Percentiles rank a stretch among this genome's conserved stretches.
These are phyloP conservation scores for Aproaerema taeniolella DNA, from an alignment of 2,888 invertebrate genomes.

Conservation along the genomic window DNA sequence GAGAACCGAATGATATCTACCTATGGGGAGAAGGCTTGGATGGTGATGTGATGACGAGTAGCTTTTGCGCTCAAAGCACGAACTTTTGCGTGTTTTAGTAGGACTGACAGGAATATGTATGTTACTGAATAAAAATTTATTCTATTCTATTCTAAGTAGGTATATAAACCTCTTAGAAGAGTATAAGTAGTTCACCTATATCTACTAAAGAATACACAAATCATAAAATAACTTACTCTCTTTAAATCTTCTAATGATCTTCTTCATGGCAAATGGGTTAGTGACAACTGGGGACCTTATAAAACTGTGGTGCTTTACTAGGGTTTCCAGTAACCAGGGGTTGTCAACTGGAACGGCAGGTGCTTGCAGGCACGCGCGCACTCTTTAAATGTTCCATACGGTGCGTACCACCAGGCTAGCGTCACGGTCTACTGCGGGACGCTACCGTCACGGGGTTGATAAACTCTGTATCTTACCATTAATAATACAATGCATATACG, in stretches of 20 bases:
- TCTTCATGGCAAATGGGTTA: constrained; percentile 44
- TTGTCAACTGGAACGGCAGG: constrained; percentile 26
- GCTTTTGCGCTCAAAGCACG: too few relatives aligned
- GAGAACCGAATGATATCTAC: too few relatives aligned
- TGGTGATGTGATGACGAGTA: too few relatives aligned
- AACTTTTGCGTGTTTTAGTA: too few relatives aligned
- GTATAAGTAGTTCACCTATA: too few relatives aligned
- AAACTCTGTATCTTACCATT: constrained; percentile 37
- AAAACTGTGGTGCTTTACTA: not conserved
- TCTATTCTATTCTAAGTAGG: too few relatives aligned
- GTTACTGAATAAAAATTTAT: too few relatives aligned
- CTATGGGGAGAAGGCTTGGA: too few relatives aligned
- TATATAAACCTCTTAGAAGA: too few relatives aligned
- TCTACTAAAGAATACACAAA: constrained; percentile 1
- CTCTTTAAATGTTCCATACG: constrained; percentile 40
- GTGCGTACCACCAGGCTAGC: constrained; percentile 25
- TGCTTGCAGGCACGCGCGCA: constrained; percentile 48
- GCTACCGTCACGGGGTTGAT: constrained; percentile 55
- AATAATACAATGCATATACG: too few relatives aligned
- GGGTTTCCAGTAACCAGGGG: too few relatives aligned
- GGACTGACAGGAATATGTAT: too few relatives aligned
- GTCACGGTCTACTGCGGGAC: constrained; percentile 49
- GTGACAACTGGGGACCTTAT: not conserved
- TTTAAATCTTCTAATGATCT: constrained; percentile 48
- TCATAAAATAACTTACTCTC: constrained; percentile 48